phyloP scores from a whole-genome alignment of 2,797 vertebrate species.

The Anguilla marmorata region DNA sequence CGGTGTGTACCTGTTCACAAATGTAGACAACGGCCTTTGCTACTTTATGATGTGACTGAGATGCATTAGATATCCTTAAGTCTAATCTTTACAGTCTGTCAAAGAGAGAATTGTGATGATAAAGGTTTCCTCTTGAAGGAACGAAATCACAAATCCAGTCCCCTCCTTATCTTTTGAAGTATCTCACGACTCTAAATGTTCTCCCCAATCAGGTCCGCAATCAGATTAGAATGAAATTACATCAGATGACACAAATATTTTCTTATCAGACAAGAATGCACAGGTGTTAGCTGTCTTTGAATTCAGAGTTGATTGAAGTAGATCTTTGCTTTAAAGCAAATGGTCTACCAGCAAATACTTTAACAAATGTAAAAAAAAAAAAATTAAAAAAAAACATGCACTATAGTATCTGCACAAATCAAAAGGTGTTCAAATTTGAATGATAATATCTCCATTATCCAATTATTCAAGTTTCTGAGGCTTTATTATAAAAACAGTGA shows the following conservation, averaged over 20 bases:
- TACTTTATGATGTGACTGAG: neutral
- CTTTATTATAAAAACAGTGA: too few species aligned
- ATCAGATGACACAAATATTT: constrained; percentile 6
- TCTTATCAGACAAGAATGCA: neutral
- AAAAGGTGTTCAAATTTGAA: too few species aligned
- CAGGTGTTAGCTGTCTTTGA: neutral
- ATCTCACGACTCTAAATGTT: constrained; percentile 2
- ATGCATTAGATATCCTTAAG: neutral
- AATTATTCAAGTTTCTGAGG: too few species aligned
- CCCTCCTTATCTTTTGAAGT: neutral
- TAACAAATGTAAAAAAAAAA: neutral
- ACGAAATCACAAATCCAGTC: neutral
- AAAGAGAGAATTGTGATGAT: neutral
- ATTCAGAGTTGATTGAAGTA: neutral
- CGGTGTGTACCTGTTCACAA: neutral
- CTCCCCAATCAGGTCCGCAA: neutral
- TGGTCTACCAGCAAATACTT: neutral
- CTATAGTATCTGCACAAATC: too few species aligned
- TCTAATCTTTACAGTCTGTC: neutral
- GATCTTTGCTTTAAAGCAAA: neutral
- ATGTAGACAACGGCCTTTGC: neutral
- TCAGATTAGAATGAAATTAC: neutral
- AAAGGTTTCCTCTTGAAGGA: neutral
- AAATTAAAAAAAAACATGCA: too few species aligned
- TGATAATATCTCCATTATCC: too few species aligned